Base-by-base conservation (phyloP, 2,797 vertebrate genomes). In the Aselliscus stoliczkanus region DNA sequence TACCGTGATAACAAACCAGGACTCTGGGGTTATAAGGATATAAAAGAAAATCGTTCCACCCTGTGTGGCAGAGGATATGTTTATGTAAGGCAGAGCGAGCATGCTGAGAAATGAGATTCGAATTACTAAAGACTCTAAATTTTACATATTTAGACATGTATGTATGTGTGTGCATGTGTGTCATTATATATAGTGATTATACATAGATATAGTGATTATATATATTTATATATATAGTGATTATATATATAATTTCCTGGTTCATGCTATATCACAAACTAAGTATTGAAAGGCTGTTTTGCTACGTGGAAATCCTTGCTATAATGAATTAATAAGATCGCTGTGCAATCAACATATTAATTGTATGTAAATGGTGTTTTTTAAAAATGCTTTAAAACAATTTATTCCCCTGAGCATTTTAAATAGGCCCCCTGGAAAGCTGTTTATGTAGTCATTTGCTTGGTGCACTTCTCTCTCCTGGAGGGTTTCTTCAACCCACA, bases 321-420 rank as follows among this genome's bases (percentile, higher is more conserved):
- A 92, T 97, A 96, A 98, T 97, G 96, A 97, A 98, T 98, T 97
- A 97, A 97, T 97, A 97, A 97, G 96, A 96, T 96, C 21, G 83
- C 94, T 96, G 95, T 95, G 94, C 96, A 97, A 98, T 97, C 97
- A 97, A 97, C 97, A 96, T 98, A 96, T 98, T 97, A 96, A 98
- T 98, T 98, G 97, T 97, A 97, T 98, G 97, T 97, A 97, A 98
- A 98, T 97, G 95, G 84, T 97, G 89, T 96, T 97, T 97, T 64
- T 97, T 96, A 82, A 90, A 47, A 97, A 97, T 50, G 96, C 90
- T 97, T 95, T 96, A 98, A 97, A 98, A 97, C 96, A 97, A 97
- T 97, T 97, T 97, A 97, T 97, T 95, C 97, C 97, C 97, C 60
- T 86, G 97, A 97, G 94, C 94, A 96, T 96, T 97, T 97, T 96